phyloP scores from a whole-genome alignment of 1,140 invertebrate species.

The Lasaia peninsularis region DNA sequence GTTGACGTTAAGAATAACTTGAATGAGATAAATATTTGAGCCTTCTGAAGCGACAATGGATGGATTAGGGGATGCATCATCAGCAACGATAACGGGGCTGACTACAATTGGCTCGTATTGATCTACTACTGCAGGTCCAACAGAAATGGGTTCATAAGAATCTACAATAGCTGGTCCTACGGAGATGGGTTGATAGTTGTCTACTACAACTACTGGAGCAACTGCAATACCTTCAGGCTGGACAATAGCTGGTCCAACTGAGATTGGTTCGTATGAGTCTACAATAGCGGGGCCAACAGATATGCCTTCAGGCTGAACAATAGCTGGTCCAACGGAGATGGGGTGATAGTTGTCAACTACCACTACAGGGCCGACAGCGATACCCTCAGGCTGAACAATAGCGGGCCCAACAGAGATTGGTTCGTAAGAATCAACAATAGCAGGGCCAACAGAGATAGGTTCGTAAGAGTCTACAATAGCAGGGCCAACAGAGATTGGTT shows the following conservation, averaged over 20 bases:
- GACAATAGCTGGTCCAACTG: background rate
- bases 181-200: conserved; percentile 12
- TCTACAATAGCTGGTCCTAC: too few relatives aligned
- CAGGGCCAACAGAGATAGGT: conserved; percentile 11
- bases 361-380: conserved; percentile 9
- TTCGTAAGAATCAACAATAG: background rate
- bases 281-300: background rate
- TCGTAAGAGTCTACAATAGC: conserved; percentile 5
- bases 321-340: conserved; percentile 9
- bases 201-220: background rate
- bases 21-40: conserved; percentile 1
- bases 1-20: conserved; percentile 12
- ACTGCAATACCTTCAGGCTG: background rate
- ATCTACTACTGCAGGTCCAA: background rate
- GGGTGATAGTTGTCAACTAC: conserved; percentile 15
- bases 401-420: conserved; percentile 25
- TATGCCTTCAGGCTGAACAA: background rate
- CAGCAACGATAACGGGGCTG: background rate
- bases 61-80: background rate
- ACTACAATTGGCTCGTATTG: conserved; percentile 13
- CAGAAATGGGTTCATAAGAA: too few relatives aligned
- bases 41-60: background rate
- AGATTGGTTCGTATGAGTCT: background rate
- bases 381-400: background rate
- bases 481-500: conserved; percentile 9